Evolutionary conservation across 2,888 invertebrate species (phyloP), one percentile per base, ranked within the genome.

Genomic region (Ephialtes manifestator): DNA sequence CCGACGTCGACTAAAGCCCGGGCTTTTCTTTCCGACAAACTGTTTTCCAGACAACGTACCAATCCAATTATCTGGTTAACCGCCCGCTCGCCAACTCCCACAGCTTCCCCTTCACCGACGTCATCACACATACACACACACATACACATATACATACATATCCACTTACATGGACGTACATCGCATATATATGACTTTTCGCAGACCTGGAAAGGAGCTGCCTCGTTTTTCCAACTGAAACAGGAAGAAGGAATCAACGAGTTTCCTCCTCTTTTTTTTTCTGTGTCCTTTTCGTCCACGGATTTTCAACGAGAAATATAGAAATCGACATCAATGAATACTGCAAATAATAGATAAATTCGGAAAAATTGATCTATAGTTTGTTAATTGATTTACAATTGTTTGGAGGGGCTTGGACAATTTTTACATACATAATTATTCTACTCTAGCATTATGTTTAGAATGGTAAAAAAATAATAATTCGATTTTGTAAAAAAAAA

Each of bases 1-100:
- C 68, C 63, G 74, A 55, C 68, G 74, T 48, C 67, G 71, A 43
- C 67, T 74, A 80, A 72, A 84, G 76, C 83, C 75, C 58, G 48
- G 58, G 79, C 79, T 80, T 76, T 71, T 79, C 79, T 83, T 83
- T 75, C 70, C 83, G 75, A 76, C 79, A 75, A 83, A 80, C 79
- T 83, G 79, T 83, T 83, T 83, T 80, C 80, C 80, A 75, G 71
- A 71, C 81, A 81, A 71, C 76, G 71, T 79, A 83, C 76, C 83
- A 83, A 83, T 83, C 79, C 79, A 83, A 83, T 80, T 83, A 83
- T 80, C 75, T 76, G 71, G 63, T 83, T 75, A 79, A 83, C 71
- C 79, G 71, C 75, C 63, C 55, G 55, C 48, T 76, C 63, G 70
- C 58, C 24, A 75, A 63, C 71, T 68, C 51, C 31, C 46, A 11